Evolutionary conservation across 2,797 vertebrate species (phyloP).

Genomic region (Poeciliopsis turneri): DNA sequence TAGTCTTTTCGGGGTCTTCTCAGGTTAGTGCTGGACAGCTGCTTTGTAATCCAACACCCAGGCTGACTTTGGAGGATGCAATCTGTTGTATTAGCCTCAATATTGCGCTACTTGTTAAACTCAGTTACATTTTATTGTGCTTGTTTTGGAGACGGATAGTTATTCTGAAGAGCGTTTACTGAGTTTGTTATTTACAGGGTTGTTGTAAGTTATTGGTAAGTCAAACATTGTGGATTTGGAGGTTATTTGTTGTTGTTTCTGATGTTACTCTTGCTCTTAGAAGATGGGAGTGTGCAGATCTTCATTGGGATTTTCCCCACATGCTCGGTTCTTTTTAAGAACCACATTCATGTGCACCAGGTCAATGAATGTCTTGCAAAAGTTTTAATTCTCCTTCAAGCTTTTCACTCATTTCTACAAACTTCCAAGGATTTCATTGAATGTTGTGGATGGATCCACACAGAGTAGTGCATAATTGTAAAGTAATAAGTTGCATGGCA

Average conservation of each 20-base stretch:
- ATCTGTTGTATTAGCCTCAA: slow-evolving; percentile 41
- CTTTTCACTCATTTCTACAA: neutral
- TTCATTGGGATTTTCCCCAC: slow-evolving; percentile 6
- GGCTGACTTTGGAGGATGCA: slow-evolving; percentile 46
- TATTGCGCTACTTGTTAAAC: slow-evolving; percentile 15
- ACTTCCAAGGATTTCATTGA: neutral
- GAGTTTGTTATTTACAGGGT: neutral
- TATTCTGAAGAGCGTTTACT: neutral
- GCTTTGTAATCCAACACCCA: slow-evolving; percentile 63
- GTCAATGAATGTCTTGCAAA: neutral
- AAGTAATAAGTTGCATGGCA: neutral
- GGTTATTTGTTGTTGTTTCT: neutral
- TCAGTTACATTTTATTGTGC: neutral
- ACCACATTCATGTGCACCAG: neutral
- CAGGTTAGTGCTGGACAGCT: slow-evolving; percentile 65
- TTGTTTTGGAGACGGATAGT: neutral
- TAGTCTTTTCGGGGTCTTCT: slow-evolving; percentile 38
- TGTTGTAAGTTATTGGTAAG: too few relatives aligned
- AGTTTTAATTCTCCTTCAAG: neutral
- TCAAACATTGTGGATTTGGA: neutral
- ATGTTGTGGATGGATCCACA: neutral
- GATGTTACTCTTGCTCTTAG: neutral
- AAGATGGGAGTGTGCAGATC: neutral
- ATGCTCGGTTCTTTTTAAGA: neutral
- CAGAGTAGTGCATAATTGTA: neutral